Conservation (phyloP, 64 coral and sea anemone species). For the Stichodactyla helianthus region DNA sequence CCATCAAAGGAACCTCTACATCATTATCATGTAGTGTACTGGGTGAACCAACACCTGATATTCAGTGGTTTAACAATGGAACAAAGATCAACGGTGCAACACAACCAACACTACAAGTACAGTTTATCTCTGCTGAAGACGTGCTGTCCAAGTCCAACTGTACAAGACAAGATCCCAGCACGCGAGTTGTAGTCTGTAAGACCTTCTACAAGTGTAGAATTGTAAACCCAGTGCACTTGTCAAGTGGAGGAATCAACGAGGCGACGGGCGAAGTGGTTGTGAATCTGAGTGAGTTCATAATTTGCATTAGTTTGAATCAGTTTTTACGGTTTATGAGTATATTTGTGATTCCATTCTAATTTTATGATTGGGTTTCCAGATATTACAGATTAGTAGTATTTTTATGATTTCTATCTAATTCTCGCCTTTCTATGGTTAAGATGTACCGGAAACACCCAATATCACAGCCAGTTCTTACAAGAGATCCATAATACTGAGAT, state of each 20-base stretch:
- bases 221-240: background rate
- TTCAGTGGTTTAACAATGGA: too few species aligned
- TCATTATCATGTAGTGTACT: background rate
- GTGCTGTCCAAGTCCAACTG: too few species aligned
- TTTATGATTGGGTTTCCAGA: background rate
- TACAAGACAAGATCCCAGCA: conserved; percentile 9
- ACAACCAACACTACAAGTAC: too few species aligned
- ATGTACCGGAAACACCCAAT: background rate
- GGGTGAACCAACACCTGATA: background rate
- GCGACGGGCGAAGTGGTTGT: background rate
- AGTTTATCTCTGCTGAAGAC: too few species aligned
- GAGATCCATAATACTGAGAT: background rate
- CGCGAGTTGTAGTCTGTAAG: background rate
- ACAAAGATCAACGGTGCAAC: too few species aligned
- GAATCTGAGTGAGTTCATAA: background rate
- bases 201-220: background rate
- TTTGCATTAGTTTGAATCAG: too few species aligned
- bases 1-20: background rate
- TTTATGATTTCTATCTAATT: background rate
- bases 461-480: background rate
- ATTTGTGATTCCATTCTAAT: background rate
- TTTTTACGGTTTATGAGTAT: too few species aligned
- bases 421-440: background rate
- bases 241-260: background rate
- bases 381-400: background rate